These are phyloP conservation scores for Athalia rosae DNA, from an alignment of 2,888 invertebrate species.

Conservation along the genomic window DNA sequence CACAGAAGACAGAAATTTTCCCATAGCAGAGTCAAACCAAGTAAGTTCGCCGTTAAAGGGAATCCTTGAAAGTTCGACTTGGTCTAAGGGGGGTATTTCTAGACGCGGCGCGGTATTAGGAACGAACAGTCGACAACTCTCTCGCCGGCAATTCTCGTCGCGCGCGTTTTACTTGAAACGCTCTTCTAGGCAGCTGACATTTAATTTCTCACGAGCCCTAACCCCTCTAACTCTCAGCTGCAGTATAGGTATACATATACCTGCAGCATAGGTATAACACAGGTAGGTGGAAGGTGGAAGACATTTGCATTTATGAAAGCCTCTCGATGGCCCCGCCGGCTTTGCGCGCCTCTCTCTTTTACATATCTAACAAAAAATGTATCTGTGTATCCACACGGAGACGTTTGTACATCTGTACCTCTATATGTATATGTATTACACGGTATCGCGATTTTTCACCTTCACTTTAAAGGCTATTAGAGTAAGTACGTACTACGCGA, in stretches of 20 bases:
- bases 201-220: conserved; percentile 29
- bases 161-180: conserved; percentile 20
- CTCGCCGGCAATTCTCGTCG: conserved; percentile 3
- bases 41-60: too few relatives aligned
- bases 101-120: background rate
- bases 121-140: conserved; percentile 29
- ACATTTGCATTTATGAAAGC: conserved; percentile 38
- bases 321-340: conserved; percentile 9
- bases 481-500: too few relatives aligned
- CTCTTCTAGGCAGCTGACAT: conserved; percentile 33
- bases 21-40: too few relatives aligned
- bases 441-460: too few relatives aligned
- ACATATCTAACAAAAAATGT: background rate
- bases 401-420: too few relatives aligned
- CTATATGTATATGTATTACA: too few relatives aligned
- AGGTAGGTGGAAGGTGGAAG: background rate
- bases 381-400: too few relatives aligned
- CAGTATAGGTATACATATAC: background rate
- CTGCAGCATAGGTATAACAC: too few relatives aligned
- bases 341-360: background rate
- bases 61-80: too few relatives aligned
- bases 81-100: background rate
- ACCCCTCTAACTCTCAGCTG: conserved; percentile 22
- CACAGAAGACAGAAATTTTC: too few relatives aligned
- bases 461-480: too few relatives aligned